phyloP scores from a whole-genome alignment of 2,797 vertebrate genomes.

The Rhinogobio ventralis region DNA sequence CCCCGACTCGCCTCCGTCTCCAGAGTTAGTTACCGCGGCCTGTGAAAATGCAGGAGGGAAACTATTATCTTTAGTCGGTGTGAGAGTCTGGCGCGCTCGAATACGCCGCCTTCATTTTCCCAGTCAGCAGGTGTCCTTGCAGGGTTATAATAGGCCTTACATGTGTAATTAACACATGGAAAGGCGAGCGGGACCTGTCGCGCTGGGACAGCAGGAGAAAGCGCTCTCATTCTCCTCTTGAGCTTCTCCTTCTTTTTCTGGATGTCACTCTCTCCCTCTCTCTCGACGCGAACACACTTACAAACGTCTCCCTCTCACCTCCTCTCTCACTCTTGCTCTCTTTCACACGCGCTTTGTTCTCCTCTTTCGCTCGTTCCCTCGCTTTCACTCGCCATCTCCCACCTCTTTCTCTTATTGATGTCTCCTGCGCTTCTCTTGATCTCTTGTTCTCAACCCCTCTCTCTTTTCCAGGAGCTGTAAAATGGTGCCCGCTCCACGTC shows the following conservation, averaged over 20 bases:
- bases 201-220: conserved; percentile 50
- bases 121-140: conserved; percentile 93
- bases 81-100: conserved; percentile 78
- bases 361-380: conserved; percentile 50
- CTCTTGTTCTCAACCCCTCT: conserved; percentile 34
- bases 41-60: conserved; percentile 82
- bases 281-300: conserved; percentile 49
- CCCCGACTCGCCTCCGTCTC: conserved; percentile 64
- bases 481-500: conserved; percentile 62
- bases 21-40: conserved; percentile 58
- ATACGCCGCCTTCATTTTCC: conserved; percentile 88
- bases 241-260: conserved; percentile 43
- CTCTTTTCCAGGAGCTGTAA: conserved; percentile 61
- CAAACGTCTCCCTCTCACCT: conserved; percentile 38
- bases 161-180: conserved; percentile 96
- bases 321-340: conserved; percentile 39
- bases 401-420: conserved; percentile 36
- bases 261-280: conserved; percentile 30
- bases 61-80: conserved; percentile 83
- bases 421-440: conserved; percentile 50
- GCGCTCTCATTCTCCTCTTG: conserved; percentile 53
- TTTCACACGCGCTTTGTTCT: conserved; percentile 39
- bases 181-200: conserved; percentile 75
- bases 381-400: conserved; percentile 49
- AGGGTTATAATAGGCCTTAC: conserved; percentile 91